phyloP scores from a whole-genome alignment of 2,113 vertebrate species.

The zebrafish (Danio rerio) region GRCz12tu NC_133195.1:37781001-37781500 shows the following conservation, averaged over 20 bases:
- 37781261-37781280: background rate
- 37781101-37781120: slow-evolving; percentile 8
- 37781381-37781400: too few relatives aligned
- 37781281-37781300: background rate
- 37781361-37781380: background rate
- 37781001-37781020: too few relatives aligned
- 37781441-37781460: too few relatives aligned
- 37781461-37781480: background rate
- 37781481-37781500: background rate
- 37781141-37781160: background rate
- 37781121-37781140: background rate
- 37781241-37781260: background rate
- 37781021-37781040: background rate
- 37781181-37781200: background rate
- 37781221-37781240: background rate
- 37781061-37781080: background rate
- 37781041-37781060: background rate
- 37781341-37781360: background rate
- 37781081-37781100: background rate
- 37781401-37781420: too few relatives aligned
- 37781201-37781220: background rate
- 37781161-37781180: background rate
- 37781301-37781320: too few relatives aligned
- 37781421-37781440: too few relatives aligned
- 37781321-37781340: too few relatives aligned